Conservation (phyloP, 92 coral and sea anemone genomes). For the Epizoanthus illoricatus region DNA sequence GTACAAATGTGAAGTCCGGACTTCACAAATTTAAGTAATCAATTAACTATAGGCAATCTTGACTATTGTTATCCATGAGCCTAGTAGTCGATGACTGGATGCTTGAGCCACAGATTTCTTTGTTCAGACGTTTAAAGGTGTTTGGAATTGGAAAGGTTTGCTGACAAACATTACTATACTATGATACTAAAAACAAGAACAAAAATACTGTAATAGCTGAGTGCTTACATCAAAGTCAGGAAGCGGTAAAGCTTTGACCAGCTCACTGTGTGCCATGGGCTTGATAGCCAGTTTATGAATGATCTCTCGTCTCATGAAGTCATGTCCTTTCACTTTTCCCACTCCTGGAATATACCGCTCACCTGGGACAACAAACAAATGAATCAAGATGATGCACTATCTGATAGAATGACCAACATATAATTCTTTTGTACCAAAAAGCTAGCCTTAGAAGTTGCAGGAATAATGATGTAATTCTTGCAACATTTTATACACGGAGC, state of each 20-base stretch:
- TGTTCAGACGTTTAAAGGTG: no score
- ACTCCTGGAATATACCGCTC: constrained; percentile 86
- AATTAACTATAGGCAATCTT: background rate
- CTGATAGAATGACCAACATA: no score
- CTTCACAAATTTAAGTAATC: no score
- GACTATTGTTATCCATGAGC: background rate
- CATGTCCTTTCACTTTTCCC: constrained; percentile 80
- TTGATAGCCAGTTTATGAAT: constrained; percentile 85
- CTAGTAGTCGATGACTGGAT: background rate
- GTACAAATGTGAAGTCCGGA: background rate
- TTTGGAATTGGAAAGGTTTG: no score
- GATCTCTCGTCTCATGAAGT: constrained; percentile 80
- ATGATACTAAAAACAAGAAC: no score
- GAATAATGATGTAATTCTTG: no score
- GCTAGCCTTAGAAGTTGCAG: no score
- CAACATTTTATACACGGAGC: no score
- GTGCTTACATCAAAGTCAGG: constrained; percentile 64
- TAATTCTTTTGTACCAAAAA: no score
- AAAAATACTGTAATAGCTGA: no score
- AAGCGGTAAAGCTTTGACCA: constrained; percentile 74
- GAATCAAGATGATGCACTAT: no score
- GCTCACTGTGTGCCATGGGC: constrained; percentile 93
- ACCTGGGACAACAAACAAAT: constrained; percentile 51
- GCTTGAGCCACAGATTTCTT: background rate
- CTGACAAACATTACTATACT: background rate